Percentiles rank a stretch among this genome's conserved stretches.
phyloP scores from a whole-genome alignment of 2,797 vertebrate genomes.

The Hypotaenidia philippensis region DNA sequence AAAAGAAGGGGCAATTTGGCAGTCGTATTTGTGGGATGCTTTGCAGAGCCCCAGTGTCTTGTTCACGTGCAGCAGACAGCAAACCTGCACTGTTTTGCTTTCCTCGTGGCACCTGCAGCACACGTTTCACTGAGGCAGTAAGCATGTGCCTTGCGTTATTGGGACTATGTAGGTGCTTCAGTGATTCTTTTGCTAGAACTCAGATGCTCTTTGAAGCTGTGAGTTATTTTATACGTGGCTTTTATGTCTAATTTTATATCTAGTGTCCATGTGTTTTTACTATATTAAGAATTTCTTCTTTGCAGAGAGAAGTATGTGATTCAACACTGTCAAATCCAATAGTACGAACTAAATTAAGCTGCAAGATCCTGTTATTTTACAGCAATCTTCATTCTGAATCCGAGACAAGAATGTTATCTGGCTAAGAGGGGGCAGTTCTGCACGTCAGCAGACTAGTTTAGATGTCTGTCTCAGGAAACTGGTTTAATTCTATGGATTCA shows the following conservation, averaged over 20 bases:
- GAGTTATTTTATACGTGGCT: background rate
- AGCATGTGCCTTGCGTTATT: background rate
- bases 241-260: background rate
- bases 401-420: background rate
- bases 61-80: background rate
- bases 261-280: background rate
- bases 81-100: background rate
- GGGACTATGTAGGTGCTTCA: background rate
- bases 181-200: background rate
- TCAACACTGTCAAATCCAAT: background rate
- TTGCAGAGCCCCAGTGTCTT: background rate
- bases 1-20: background rate
- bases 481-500: background rate
- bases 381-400: background rate
- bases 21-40: background rate
- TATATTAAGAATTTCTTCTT: background rate
- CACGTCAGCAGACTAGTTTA: background rate
- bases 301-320: background rate
- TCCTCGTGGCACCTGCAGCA: background rate
- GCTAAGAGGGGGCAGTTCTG: background rate
- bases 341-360: background rate
- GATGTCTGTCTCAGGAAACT: background rate
- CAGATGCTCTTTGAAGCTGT: background rate
- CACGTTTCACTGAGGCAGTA: background rate
- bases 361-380: background rate